Base-by-base conservation (phyloP, 2,888 invertebrate genomes). In the Resseliella maxima region DNA sequence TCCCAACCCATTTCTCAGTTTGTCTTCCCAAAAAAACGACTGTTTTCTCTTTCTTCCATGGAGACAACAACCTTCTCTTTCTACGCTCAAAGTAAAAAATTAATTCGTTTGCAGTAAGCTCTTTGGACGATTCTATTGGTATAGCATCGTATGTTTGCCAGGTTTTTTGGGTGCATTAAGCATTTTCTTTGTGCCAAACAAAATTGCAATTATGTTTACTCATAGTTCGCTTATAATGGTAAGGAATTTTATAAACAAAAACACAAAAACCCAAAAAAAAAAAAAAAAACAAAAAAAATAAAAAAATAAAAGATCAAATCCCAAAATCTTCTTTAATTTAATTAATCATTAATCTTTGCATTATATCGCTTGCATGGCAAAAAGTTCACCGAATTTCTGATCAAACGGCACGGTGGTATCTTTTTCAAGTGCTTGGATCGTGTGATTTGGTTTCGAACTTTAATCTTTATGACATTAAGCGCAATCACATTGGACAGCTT, bases 141-240 rank as follows among this genome's bases (percentile, higher is more conserved):
- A 38, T 85, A 85, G 41, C 5, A 85, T 85, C 1, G 38, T 85
- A 3, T 10, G 18, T 3, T 27, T 85, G 8, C 83, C 83, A 6
- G 83, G 38, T n/a, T 41, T 41, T 41, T 41, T 85, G n/a, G 41
- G 83, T n/a, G 83, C 83, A n/a, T 41, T 85, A 6, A 41, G n/a
- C 8, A 85, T 85, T n/a, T 85, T 85, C n/a, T 1, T 12, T 18
- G 83, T 41, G 8, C 38, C 38, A 6, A 41, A 85, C 41, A 5
- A 85, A 41, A 41, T 85, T 41, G 83, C 83, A 1, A 36, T 85
- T 3, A 85, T 85, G 83, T 85, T 85, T n/a, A 36, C n/a, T 24
- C 83, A 85, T n/a, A 85, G 83, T 85, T 1, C 24, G 2, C 41
- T 85, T 85, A 41, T 85, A 41, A 85, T 85, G 83, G 83, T 85